Conservation (phyloP, 2,113 vertebrate species). For the Bufo gargarizans region DNA sequence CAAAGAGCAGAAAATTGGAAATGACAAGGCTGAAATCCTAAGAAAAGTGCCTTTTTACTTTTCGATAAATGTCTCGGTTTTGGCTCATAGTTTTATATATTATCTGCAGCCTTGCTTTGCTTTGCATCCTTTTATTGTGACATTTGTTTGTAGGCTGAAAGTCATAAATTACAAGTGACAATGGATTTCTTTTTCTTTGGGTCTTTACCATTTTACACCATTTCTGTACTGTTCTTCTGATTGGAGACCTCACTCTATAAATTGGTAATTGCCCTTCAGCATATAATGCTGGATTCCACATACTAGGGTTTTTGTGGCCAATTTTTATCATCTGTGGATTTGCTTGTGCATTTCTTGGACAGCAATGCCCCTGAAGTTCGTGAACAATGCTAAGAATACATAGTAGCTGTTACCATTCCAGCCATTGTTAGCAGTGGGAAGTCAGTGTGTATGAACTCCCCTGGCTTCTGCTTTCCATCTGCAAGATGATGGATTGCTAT, state of each 20-base stretch:
- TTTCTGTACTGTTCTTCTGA: background rate
- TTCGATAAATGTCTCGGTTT: conserved; percentile 69
- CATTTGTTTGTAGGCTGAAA: conserved; percentile 27
- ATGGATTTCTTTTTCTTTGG: background rate
- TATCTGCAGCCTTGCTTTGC: conserved; percentile 5
- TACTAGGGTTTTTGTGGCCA: background rate
- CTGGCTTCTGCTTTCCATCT: conserved; percentile 83
- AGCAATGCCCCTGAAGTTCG: conserved; percentile 57
- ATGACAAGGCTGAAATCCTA: conserved; percentile 99
- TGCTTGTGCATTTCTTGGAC: conserved; percentile 4
- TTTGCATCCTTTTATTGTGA: conserved; percentile 1
- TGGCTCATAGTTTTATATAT: conserved; percentile 37
- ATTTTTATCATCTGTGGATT: background rate
- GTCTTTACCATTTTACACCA: background rate
- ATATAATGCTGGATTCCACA: background rate
- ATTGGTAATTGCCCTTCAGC: background rate
- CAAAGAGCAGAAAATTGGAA: conserved; percentile 99
- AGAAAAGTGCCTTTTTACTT: conserved; percentile 89
- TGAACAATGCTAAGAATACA: conserved; percentile 61
- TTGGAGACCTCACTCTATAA: background rate
- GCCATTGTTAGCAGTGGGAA: conserved; percentile 80
- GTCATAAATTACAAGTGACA: conserved; percentile 33
- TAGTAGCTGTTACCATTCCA: conserved; percentile 71
- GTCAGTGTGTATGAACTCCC: conserved; percentile 77
- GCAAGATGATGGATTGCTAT: conserved; percentile 83